Evolutionary conservation across 2,888 invertebrate species (phyloP), one percentile per base, ranked within the genome.

Genomic region (Crepidodera aurea): DNA sequence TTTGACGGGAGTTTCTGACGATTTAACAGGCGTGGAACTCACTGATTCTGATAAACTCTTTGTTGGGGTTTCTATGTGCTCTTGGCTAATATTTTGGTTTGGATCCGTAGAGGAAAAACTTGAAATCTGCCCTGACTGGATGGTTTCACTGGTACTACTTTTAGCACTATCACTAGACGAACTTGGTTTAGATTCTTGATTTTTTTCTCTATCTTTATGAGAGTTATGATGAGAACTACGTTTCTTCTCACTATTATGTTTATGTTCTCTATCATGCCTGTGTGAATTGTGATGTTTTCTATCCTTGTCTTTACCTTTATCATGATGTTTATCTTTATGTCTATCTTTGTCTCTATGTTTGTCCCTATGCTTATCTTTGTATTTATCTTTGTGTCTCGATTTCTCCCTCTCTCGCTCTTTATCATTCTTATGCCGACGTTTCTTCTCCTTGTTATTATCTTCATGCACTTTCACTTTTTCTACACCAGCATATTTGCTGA

Each of bases 321-420:
- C 71, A 34, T 65, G 64, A 50, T 72, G 66, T 37, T 73, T 22
- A 22, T 72, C 70, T 53, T 67, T 73, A 39, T 62, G 53, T 6
- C 64, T 61, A 51, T 74, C 73, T 60, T 73, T 73, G 51, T 74
- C 73, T 70, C 70, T 67, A 29, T 71, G 64, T 60, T 69, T 71
- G 4, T 73, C 73, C 46, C 71, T 73, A 48, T 66, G 69, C 63
- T 73, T 73, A 34, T 72, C 67, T 60, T 70, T 70, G 34, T 67
- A 60, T 56, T 71, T 70, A 44, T 71, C 62, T 46, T 66, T 65
- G 56, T 71, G 63, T 55, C 71, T 69, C 29, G 66, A 60, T 62
- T 67, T 68, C 5, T 66, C 59, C 19, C 64, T 66, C n/a, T 68
- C 63, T 6, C 51, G 22, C 8, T 40, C 46, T 29, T 71, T 65